Evolutionary conservation across 2,888 invertebrate genomes (phyloP).

Genomic region (Anagyrus pseudococci): DNA sequence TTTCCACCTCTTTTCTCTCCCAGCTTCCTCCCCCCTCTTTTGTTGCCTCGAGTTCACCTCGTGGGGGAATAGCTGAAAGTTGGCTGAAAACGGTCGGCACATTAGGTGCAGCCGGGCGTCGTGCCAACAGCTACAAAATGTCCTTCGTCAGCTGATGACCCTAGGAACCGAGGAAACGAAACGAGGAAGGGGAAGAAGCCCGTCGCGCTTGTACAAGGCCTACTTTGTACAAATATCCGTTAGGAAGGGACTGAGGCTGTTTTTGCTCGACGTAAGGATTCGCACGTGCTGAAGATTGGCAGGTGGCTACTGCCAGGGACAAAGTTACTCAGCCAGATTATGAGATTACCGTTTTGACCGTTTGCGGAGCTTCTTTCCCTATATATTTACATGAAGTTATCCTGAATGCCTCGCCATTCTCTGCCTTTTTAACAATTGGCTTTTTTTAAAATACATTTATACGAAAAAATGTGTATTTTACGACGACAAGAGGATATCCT

Average conservation of each 20-base stretch:
- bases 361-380: background rate
- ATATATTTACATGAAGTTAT: no score
- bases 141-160: slow-evolving; percentile 38
- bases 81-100: slow-evolving; percentile 29
- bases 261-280: slow-evolving; percentile 21
- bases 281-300: background rate
- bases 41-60: background rate
- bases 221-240: no score
- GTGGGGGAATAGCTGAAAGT: slow-evolving; percentile 17
- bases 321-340: background rate
- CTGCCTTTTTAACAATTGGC: no score
- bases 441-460: no score
- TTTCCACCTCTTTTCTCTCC: no score
- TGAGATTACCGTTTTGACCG: background rate
- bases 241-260: slow-evolving; percentile 6
- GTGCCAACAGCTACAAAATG: slow-evolving; percentile 33
- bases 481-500: no score
- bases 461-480: no score
- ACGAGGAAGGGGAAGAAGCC: slow-evolving; percentile 14
- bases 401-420: no score
- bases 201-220: slow-evolving; percentile 16
- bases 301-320: slow-evolving; percentile 34
- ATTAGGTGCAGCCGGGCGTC: slow-evolving; percentile 30
- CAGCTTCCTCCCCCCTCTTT: no score
- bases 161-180: background rate